phyloP scores from a whole-genome alignment of 2,797 vertebrate genomes.

The Eurystomus glaucurus region DNA sequence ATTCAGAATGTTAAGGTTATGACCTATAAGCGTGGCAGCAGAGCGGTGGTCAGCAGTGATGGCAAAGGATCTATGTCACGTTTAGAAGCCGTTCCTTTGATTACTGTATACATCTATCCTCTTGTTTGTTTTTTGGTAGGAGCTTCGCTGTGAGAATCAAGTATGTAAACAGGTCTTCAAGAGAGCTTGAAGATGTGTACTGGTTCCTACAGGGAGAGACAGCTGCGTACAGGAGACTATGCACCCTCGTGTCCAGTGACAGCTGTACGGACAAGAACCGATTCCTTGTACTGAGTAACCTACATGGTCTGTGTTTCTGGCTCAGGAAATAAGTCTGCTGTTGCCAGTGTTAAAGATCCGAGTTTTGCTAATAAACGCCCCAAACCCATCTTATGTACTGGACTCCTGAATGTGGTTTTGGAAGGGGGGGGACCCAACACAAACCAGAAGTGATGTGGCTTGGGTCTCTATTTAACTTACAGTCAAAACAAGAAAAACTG shows the following conservation, averaged over 20 bases:
- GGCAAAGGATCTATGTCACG: not conserved
- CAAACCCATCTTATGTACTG: not conserved
- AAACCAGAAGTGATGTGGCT: accelerated
- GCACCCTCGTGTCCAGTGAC: not conserved
- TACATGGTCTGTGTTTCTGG: not conserved
- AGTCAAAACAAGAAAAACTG: not conserved
- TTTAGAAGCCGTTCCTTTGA: not conserved
- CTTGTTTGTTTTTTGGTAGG: slow-evolving; percentile 74
- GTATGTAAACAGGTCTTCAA: slow-evolving; percentile 91
- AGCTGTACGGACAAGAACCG: not conserved
- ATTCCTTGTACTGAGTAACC: not conserved
- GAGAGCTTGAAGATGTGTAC: slow-evolving; percentile 54
- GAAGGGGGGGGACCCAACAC: accelerated
- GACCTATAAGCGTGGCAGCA: not conserved
- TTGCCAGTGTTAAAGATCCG: not conserved
- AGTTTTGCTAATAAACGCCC: slow-evolving; percentile 60
- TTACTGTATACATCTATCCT: not conserved
- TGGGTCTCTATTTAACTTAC: not conserved
- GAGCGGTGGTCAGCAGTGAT: not conserved
- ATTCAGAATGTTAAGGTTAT: not conserved
- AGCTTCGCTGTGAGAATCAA: slow-evolving; percentile 91
- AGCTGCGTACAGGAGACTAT: not conserved
- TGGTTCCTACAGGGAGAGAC: not conserved
- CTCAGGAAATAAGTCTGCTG: slow-evolving; percentile 11
- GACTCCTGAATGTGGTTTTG: not conserved